Evolutionary conservation across 2,888 invertebrate species (phyloP).

Genomic region (Hirtodrosophila confusa): DNA sequence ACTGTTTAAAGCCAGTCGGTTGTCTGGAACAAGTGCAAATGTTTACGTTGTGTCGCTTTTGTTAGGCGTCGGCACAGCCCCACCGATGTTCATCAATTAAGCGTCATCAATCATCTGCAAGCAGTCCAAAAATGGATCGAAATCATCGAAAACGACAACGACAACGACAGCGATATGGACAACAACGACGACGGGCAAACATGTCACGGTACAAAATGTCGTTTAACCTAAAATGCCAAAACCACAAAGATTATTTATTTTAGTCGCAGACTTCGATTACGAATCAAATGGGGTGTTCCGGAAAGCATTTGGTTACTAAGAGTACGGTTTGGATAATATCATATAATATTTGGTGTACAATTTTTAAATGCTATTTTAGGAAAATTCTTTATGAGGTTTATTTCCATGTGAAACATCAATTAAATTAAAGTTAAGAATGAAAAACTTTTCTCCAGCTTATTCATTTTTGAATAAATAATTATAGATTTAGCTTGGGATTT

Average conservation of each 20-base stretch:
- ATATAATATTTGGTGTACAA: no score
- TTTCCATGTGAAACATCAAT: no score
- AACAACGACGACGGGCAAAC: constrained; percentile 61
- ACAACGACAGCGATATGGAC: constrained; percentile 44
- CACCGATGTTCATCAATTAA: constrained; percentile 76
- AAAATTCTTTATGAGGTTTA: no score
- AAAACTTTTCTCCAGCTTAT: no score
- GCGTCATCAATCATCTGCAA: constrained; percentile 81
- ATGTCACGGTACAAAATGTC: constrained; percentile 81
- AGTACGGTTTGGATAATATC: not conserved
- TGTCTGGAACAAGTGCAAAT: constrained; percentile 53
- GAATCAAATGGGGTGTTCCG: constrained; percentile 19
- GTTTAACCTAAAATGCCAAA: constrained; percentile 75
- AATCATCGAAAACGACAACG: constrained; percentile 51
- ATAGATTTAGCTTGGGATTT: no score
- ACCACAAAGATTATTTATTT: constrained; percentile 69
- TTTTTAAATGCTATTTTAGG: no score
- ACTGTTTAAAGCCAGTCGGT: constrained; percentile 59
- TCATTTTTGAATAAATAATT: no score
- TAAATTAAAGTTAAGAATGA: no score
- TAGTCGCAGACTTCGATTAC: constrained; percentile 43
- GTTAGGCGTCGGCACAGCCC: constrained; percentile 12
- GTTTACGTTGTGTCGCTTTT: constrained; percentile 40
- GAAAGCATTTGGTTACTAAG: constrained; percentile 2
- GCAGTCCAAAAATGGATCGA: constrained; percentile 52